phyloP scores from a whole-genome alignment of 2,888 invertebrate species.

The Eupithecia subfuscata region DNA sequence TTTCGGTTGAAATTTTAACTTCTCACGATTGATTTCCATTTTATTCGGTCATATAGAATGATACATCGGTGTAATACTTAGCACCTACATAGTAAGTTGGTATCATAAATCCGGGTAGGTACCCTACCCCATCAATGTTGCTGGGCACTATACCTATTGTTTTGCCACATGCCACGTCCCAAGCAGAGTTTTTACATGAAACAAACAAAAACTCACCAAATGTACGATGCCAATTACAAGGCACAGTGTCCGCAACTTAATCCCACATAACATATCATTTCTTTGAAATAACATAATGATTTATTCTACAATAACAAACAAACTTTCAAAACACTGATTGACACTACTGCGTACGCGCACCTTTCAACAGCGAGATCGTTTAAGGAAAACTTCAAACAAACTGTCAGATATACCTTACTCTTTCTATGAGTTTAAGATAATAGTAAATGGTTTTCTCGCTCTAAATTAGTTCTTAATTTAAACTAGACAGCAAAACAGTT shows the following conservation, averaged over 20 bases:
- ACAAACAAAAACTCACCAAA: conserved; percentile 56
- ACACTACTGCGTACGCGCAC: neutral
- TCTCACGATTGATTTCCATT: neutral
- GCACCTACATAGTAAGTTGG: too few species aligned
- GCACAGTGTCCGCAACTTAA: conserved; percentile 57
- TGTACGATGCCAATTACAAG: conserved; percentile 64
- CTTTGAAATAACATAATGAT: conserved; percentile 47
- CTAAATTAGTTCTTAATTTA: conserved; percentile 15
- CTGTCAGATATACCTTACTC: conserved; percentile 19
- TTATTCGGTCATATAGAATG: neutral
- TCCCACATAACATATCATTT: conserved; percentile 50
- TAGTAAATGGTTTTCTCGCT: neutral
- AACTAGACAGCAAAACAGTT: conserved; percentile 25
- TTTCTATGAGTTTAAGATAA: neutral
- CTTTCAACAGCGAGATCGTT: conserved; percentile 13
- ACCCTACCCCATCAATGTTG: neutral
- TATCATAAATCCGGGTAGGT: neutral
- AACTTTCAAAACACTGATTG: conserved; percentile 24
- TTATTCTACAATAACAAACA: conserved; percentile 39
- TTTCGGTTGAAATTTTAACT: neutral
- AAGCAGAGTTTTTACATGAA: neutral
- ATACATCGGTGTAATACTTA: too few species aligned
- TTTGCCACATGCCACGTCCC: neutral
- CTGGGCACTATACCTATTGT: neutral
- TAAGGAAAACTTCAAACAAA: conserved; percentile 19